phyloP scores from a whole-genome alignment of 2,797 vertebrate species.

The Sebastes vulpes region DNA sequence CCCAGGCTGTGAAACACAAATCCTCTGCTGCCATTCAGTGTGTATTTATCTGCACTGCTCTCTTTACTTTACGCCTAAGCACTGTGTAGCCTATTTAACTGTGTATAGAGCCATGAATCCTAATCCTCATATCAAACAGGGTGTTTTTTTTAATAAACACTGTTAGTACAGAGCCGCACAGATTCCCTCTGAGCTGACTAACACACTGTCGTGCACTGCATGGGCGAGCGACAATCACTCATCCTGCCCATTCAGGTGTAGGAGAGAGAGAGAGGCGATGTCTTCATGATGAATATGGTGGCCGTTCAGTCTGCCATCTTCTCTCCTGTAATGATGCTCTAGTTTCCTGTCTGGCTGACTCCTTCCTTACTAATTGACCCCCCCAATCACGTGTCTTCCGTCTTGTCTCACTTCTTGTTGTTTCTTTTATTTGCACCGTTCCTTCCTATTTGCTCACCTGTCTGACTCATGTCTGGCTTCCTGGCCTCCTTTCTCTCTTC shows the following conservation, averaged over 20 bases:
- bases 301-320: neutral
- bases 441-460: neutral
- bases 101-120: conserved; percentile 12
- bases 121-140: conserved; percentile 44
- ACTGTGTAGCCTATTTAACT: conserved; percentile 26
- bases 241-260: neutral
- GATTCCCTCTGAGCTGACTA: conserved; percentile 10
- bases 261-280: neutral
- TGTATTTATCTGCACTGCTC: conserved; percentile 24
- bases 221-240: neutral
- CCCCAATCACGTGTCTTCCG: neutral
- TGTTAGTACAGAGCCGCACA: neutral
- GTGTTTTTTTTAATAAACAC: conserved; percentile 13
- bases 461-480: conserved; percentile 3
- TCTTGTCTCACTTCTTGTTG: neutral
- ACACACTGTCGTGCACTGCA: neutral
- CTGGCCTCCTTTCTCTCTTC: neutral
- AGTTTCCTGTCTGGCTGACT: neutral
- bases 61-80: conserved; percentile 19
- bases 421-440: neutral
- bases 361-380: conserved; percentile 1
- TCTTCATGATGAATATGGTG: conserved; percentile 7
- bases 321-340: conserved; percentile 8
- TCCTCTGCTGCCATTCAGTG: conserved; percentile 6
- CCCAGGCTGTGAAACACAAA: conserved; percentile 1